Conservation (phyloP, 1,140 invertebrate species). For the Nasonia longicornis region DNA sequence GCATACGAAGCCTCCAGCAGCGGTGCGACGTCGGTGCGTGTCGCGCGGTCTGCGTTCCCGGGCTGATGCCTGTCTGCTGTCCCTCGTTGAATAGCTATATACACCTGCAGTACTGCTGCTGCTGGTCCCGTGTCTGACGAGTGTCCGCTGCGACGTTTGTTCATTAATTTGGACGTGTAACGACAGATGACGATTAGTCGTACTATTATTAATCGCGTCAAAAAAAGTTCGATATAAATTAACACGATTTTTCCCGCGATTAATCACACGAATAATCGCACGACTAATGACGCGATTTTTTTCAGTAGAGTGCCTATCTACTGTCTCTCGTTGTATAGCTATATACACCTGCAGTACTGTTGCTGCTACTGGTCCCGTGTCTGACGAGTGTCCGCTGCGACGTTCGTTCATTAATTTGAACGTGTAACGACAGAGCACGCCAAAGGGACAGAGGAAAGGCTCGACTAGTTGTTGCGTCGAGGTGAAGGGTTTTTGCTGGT, state of each 20-base stretch:
- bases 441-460: background rate
- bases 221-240: no score
- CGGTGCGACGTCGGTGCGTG: background rate
- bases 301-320: background rate
- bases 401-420: background rate
- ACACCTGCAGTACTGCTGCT: background rate
- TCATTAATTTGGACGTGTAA: slow-evolving; percentile 12
- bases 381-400: background rate
- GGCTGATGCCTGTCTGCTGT: background rate
- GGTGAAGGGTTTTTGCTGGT: no score
- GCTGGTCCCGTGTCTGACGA: background rate
- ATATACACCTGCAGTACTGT: background rate
- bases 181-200: background rate
- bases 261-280: no score
- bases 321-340: background rate
- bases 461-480: background rate
- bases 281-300: no score
- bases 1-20: background rate
- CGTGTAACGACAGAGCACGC: background rate
- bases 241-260: no score
- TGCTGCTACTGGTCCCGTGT: background rate
- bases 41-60: background rate
- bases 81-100: background rate
- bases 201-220: no score
- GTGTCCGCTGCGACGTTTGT: background rate